Evolutionary conservation across 2,797 vertebrate species (phyloP), one percentile per base, ranked within the genome.

Genomic region (Crocodylus rhombifer): DNA sequence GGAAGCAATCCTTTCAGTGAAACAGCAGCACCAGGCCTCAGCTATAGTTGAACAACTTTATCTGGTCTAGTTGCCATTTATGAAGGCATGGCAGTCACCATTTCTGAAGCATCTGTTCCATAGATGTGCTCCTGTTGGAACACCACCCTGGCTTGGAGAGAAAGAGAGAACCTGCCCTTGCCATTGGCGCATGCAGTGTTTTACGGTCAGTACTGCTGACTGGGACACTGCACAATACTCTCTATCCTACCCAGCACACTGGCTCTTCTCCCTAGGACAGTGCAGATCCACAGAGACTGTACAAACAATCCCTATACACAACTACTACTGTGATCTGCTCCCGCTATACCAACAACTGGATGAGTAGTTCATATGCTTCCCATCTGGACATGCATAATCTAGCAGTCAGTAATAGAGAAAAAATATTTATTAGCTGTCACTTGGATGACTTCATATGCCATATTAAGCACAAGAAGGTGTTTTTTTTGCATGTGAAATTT

Each of bases 401-500:
- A 69, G 18, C 30, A 30, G 18, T 36, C 20, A 11, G 20, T 69
- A 69, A 17, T 11, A 69, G 67, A 36, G 33, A 36, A 69, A 36
- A 13, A 36, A 69, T 69, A 14, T 20, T 69, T 69, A 36, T 11
- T 69, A n/a, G 67, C 6, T 36, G 11, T 69, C n/a, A n/a, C 20
- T 88, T 58, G n/a, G 30, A 94, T 82, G 90, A 95, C 93, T 85
- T 85, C 82, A 94, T 90, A 61, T 86, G 91, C 94, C 90, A 95
- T 95, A 94, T 95, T 96, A 95, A 87, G 89, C 91, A 67, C 58
- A 95, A 30, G 73, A 73, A 96, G 93, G 89, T 89, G 78, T 92
- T 95, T 90, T 92, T 73, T 86, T 94, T 69, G 30, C 69, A 78
- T 30, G 57, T 92, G 81, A 94, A 88, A 64, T 57, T 91, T 87